Evolutionary conservation across 2,888 invertebrate genomes (phyloP).

Genomic region (Eumerus sabulonum): DNA sequence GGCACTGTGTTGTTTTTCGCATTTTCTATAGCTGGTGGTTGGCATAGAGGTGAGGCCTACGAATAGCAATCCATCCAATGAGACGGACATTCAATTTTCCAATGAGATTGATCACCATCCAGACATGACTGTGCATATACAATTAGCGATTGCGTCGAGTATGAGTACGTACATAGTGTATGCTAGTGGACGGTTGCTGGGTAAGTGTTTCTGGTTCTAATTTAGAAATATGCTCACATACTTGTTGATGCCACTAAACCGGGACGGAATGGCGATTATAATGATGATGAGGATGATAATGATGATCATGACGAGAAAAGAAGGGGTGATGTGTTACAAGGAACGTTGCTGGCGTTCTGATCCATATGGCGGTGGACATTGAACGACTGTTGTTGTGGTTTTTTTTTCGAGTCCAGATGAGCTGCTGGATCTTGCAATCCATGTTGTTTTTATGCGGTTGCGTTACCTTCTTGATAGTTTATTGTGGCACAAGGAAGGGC

Average conservation of each 20-base stretch:
- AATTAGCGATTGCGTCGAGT: conserved; percentile 41
- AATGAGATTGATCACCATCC: conserved; percentile 49
- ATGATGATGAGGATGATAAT: conserved; percentile 18
- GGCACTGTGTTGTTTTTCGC: conserved; percentile 25
- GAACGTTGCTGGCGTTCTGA: conserved; percentile 30
- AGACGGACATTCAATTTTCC: conserved; percentile 21
- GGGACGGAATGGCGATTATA: conserved; percentile 18
- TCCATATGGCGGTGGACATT: conserved; percentile 42
- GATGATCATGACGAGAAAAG: conserved; percentile 2
- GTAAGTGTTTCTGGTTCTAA: conserved; percentile 6
- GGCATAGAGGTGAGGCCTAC: conserved; percentile 21
- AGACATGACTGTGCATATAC: conserved; percentile 42
- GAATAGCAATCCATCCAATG: too few relatives aligned
- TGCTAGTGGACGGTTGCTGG: not conserved
- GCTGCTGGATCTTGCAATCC: conserved; percentile 41
- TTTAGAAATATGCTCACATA: conserved; percentile 24
- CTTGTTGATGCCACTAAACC: conserved; percentile 19
- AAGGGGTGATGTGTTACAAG: too few relatives aligned
- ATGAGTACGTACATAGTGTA: conserved; percentile 13
- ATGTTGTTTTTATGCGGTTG: conserved; percentile 34
- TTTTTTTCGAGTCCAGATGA: too few relatives aligned
- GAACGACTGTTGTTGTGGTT: conserved; percentile 27
- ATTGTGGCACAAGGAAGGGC: not conserved
- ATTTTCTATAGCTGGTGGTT: conserved; percentile 38
- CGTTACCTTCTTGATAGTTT: conserved; percentile 38